These are phyloP conservation scores for Syngnathus rostellatus DNA, from an alignment of 2,797 vertebrate genomes.

Conservation along the genomic window DNA sequence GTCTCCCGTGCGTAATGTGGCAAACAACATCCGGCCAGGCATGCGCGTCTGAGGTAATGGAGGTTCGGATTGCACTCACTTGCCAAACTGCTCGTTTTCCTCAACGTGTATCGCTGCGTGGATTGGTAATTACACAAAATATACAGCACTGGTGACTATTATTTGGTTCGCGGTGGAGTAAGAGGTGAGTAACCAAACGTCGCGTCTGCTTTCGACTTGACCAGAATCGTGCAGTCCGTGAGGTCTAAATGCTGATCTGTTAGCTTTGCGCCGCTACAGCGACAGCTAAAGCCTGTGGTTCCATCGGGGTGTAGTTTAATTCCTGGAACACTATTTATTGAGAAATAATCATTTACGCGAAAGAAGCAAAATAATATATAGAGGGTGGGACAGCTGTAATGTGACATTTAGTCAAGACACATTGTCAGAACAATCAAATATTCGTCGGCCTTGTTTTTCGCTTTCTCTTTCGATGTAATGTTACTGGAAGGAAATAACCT, in stretches of 20 bases:
- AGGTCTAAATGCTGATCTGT: conserved; percentile 36
- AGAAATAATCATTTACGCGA: neutral
- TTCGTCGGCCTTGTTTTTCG: neutral
- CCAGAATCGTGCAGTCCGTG: conserved; percentile 14
- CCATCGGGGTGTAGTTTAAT: conserved; percentile 24
- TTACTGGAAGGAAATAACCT: neutral
- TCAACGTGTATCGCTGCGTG: neutral
- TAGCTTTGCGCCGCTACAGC: conserved; percentile 23
- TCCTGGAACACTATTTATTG: conserved; percentile 21
- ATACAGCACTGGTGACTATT: conserved; percentile 2
- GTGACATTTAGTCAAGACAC: neutral
- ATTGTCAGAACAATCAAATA: neutral
- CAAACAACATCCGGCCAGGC: conserved; percentile 60
- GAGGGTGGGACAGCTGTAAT: neutral
- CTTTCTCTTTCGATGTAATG: neutral
- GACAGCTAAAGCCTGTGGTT: conserved; percentile 17
- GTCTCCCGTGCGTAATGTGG: conserved; percentile 57
- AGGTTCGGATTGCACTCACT: conserved; percentile 33
- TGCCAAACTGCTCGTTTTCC: conserved; percentile 25
- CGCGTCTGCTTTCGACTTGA: neutral
- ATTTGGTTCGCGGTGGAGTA: conserved; percentile 11
- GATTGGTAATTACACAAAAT: conserved; percentile 4
- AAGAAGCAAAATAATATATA: neutral
- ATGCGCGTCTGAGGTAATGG: conserved; percentile 54
- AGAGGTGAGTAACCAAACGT: conserved; percentile 34